Evolutionary conservation across 2,113 vertebrate species (phyloP).

Genomic region (Empidonax traillii): DNA sequence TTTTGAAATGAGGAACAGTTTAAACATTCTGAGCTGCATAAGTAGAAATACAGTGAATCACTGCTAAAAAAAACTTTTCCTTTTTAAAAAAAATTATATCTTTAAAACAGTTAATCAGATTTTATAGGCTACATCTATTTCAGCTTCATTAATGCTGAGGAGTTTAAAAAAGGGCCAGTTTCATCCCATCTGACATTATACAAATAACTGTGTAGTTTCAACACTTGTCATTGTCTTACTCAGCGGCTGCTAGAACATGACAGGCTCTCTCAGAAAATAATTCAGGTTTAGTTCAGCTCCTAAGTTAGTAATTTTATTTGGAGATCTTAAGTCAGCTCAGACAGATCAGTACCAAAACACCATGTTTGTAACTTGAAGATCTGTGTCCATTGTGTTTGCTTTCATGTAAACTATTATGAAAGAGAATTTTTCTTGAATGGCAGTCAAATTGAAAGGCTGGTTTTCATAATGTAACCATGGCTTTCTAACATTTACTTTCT

Average conservation of each 20-base stretch:
- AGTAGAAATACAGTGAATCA: not conserved
- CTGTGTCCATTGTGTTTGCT: not conserved
- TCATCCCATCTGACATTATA: not conserved
- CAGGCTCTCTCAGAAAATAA: not conserved
- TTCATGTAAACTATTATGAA: not conserved
- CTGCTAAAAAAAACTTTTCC: accelerated
- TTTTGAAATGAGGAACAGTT: not conserved
- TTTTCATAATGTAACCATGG: not conserved
- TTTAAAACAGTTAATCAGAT: not conserved
- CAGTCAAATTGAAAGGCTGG: not conserved
- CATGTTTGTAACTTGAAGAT: not conserved
- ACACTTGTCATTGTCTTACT: not conserved
- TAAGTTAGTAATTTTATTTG: not conserved
- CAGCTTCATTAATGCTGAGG: not conserved
- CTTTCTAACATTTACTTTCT: not conserved
- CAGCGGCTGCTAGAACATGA: not conserved
- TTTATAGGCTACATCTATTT: not conserved
- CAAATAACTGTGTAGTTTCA: not conserved
- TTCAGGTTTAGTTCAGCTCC: not conserved
- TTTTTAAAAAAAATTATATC: not conserved
- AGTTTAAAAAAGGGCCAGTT: not conserved
- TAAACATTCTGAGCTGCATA: not conserved
- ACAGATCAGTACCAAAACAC: not conserved
- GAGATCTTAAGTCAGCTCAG: not conserved
- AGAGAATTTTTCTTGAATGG: not conserved